Evolutionary conservation across 2,888 invertebrate species (phyloP).

Genomic region (Bimastos eiseni): DNA sequence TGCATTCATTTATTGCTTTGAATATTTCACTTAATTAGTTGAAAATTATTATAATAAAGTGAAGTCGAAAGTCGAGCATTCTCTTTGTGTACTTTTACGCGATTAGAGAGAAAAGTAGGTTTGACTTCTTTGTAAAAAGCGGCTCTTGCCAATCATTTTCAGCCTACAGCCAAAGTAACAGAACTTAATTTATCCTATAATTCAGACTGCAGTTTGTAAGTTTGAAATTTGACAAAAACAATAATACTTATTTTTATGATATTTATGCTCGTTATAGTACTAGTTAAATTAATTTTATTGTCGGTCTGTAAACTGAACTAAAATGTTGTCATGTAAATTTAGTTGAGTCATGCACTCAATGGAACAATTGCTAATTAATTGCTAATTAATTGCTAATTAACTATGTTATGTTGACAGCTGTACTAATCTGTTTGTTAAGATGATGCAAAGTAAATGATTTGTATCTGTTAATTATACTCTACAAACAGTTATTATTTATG

Average conservation of each 20-base stretch:
- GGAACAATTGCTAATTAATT: constrained; percentile 13
- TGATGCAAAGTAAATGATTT: not conserved
- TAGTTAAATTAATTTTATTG: not conserved
- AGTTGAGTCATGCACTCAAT: not conserved
- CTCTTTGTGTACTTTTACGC: too few species aligned
- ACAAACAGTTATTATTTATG: not conserved
- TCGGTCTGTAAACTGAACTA: not conserved
- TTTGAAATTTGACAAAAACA: too few species aligned
- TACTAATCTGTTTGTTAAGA: not conserved
- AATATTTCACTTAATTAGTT: too few species aligned
- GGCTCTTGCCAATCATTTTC: too few species aligned
- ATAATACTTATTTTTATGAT: too few species aligned
- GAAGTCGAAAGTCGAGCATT: too few species aligned
- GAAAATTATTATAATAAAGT: too few species aligned
- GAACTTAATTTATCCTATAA: too few species aligned
- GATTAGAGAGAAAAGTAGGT: too few species aligned
- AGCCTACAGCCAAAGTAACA: too few species aligned
- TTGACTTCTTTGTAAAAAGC: too few species aligned
- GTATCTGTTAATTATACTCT: not conserved
- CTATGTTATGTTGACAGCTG: not conserved
- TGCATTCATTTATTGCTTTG: too few species aligned
- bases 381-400: not conserved
- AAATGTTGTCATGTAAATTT: not conserved
- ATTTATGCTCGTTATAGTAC: not conserved
- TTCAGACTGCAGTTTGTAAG: not conserved